These are phyloP conservation scores for Tinamus major DNA, from an alignment of 2,797 vertebrate species.

Conservation along the genomic window DNA sequence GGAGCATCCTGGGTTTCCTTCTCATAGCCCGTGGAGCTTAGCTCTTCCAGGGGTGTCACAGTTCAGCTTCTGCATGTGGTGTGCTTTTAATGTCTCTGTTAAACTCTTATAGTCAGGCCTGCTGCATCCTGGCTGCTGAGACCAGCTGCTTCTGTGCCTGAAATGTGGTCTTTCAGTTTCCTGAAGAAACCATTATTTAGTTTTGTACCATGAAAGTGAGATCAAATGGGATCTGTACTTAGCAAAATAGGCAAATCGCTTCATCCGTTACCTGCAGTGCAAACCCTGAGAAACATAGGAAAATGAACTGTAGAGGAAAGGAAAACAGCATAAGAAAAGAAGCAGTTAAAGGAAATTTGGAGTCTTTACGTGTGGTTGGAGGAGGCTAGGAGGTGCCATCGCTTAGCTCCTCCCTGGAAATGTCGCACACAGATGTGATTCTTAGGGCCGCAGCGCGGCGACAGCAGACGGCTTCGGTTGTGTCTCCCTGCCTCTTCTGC, in stretches of 20 bases:
- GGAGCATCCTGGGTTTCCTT: background rate
- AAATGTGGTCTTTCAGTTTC: background rate
- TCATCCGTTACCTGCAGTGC: background rate
- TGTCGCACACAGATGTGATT: background rate
- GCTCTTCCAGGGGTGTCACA: background rate
- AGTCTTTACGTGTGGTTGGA: background rate
- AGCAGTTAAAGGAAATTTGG: background rate
- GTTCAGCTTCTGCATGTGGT: background rate
- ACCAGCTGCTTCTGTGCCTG: background rate
- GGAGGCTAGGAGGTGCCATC: background rate
- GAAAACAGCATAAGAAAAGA: background rate
- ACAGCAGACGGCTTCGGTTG: no score
- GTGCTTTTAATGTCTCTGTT: background rate
- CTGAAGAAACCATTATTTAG: background rate
- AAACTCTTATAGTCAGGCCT: fast-evolving
- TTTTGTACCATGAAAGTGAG: background rate
- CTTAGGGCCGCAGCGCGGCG: background rate
- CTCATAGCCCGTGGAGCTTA: no score
- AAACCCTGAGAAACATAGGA: background rate
- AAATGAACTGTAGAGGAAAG: background rate
- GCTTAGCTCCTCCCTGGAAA: background rate
- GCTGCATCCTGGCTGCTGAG: background rate
- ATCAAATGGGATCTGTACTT: background rate
- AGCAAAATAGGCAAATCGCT: background rate
- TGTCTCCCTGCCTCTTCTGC: background rate